Evolutionary conservation across 2,797 vertebrate species (phyloP).

Genomic region (Lepilemur septentrionalis): DNA sequence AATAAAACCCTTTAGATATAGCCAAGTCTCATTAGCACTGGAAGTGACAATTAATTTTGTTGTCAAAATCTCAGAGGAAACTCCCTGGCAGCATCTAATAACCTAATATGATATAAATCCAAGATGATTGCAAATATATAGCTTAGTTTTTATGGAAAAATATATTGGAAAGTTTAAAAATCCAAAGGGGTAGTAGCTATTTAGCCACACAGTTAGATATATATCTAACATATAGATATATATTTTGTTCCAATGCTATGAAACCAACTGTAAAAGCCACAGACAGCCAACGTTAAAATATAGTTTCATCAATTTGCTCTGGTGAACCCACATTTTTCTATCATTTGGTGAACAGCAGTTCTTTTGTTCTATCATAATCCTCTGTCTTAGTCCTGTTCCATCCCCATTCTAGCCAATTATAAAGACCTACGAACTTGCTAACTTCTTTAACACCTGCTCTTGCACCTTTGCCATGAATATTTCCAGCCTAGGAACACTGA

Average conservation of each 20-base stretch:
- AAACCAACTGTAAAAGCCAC: not conserved
- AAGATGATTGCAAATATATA: not conserved
- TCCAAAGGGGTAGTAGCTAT: not conserved
- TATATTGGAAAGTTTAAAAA: not conserved
- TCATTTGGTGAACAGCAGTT: not conserved
- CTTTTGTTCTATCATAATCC: not conserved
- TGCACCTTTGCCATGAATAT: not conserved
- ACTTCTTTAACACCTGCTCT: not conserved
- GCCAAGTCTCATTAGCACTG: not conserved
- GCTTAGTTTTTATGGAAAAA: not conserved
- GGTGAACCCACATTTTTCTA: not conserved
- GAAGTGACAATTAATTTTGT: not conserved
- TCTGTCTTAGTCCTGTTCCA: not conserved
- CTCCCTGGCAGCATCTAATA: not conserved
- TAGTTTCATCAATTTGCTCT: not conserved
- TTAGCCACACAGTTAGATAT: not conserved
- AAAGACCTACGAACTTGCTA: not conserved
- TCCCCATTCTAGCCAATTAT: not conserved
- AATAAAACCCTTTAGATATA: not conserved
- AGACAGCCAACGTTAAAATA: not conserved
- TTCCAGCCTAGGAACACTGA: not conserved
- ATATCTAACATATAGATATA: not conserved
- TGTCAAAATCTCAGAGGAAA: constrained; percentile 7
- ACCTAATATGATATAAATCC: not conserved
- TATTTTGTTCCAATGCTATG: not conserved